Conservation (phyloP, 2,113 vertebrate genomes). For the Ptilorrhoa leucosticta region DNA sequence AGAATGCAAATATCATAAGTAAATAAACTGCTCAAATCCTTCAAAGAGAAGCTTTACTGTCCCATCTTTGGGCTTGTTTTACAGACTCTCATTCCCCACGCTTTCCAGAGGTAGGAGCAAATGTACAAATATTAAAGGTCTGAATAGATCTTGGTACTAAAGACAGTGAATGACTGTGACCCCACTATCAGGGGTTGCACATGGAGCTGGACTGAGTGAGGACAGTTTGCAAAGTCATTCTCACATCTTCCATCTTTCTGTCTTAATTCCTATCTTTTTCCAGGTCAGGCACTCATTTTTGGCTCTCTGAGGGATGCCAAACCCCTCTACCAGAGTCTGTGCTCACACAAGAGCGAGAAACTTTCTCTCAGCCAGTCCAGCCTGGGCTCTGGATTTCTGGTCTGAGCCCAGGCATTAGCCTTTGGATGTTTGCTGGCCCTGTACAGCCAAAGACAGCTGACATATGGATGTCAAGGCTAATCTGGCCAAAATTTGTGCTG, state of each 20-base stretch:
- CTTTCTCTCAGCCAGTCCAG: neutral
- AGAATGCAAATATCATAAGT: conserved; percentile 9
- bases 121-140: neutral
- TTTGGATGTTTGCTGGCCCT: neutral
- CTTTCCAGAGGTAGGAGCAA: neutral
- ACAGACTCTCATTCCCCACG: neutral
- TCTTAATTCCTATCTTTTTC: neutral
- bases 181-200: neutral
- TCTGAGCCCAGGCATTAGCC: neutral
- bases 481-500: neutral
- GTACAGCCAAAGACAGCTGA: neutral
- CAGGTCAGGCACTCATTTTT: neutral
- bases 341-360: neutral
- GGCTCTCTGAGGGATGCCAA: neutral
- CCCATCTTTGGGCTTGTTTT: neutral
- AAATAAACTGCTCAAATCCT: conserved; percentile 46
- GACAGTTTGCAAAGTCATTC: neutral
- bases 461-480: neutral
- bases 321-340: neutral
- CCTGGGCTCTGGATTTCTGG: neutral
- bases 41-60: conserved; percentile 29
- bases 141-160: neutral
- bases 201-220: neutral
- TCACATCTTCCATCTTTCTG: neutral
- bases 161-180: neutral